Evolutionary conservation across 1,140 invertebrate genomes (phyloP).

Genomic region (Episyrphus balteatus): DNA sequence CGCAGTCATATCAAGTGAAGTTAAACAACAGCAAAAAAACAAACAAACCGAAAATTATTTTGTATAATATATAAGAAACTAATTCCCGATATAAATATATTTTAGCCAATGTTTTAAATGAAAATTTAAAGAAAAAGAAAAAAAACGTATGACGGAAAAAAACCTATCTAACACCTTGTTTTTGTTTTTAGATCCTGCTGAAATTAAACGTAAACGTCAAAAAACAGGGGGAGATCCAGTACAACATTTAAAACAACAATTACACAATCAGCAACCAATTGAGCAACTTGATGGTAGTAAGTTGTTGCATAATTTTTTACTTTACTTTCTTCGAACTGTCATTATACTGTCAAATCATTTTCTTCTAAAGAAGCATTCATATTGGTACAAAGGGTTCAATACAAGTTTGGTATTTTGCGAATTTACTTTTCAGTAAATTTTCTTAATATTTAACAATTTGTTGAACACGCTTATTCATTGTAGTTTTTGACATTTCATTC

Average conservation of each 20-base stretch:
- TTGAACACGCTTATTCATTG: too few relatives aligned
- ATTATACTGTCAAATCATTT: not conserved
- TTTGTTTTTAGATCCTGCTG: constrained; percentile 38
- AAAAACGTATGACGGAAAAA: constrained; percentile 3
- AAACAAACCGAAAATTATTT: not conserved
- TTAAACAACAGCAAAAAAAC: not conserved
- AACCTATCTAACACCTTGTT: constrained; percentile 1
- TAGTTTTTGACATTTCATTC: too few relatives aligned
- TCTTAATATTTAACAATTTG: too few relatives aligned
- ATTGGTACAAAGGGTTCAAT: too few relatives aligned
- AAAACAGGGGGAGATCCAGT: constrained; percentile 45
- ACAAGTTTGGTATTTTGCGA: too few relatives aligned
- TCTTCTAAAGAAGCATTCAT: too few relatives aligned
- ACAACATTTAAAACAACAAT: constrained; percentile 37
- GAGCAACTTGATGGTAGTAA: constrained; percentile 45
- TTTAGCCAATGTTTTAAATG: constrained; percentile 2
- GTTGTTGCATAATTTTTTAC: constrained; percentile 29
- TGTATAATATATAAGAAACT: not conserved
- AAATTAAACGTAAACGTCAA: constrained; percentile 47
- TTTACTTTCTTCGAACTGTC: not conserved
- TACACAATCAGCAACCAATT: constrained; percentile 31
- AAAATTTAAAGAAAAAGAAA: constrained; percentile 5
- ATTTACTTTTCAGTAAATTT: too few relatives aligned
- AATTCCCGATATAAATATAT: not conserved
- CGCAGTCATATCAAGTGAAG: too few relatives aligned